A percentile compares a stretch with the other conserved stretches of the same genome.
Conservation (phyloP, 1,140 invertebrate species). For the Sesamia nonagrioides region DNA sequence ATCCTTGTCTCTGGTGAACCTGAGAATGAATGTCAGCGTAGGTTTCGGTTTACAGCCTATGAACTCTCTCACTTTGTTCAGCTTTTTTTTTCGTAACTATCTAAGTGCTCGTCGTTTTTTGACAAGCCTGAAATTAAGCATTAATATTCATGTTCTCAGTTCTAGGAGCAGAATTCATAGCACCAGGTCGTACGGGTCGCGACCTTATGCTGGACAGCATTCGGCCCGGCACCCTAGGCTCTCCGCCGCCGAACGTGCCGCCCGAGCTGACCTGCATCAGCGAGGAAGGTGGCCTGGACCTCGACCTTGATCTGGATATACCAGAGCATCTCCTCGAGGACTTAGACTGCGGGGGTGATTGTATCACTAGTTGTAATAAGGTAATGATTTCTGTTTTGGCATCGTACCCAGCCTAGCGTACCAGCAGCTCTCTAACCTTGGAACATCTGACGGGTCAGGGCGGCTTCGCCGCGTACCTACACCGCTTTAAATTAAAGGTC, state of each 20-base stretch:
- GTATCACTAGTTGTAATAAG: constrained; percentile 96
- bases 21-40: no score
- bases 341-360: constrained; percentile 94
- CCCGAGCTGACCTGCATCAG: constrained; percentile 95
- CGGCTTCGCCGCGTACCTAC: no score
- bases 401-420: no score
- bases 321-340: constrained; percentile 94
- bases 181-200: constrained; percentile 74
- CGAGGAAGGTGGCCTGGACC: constrained; percentile 94
- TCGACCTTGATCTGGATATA: constrained; percentile 90
- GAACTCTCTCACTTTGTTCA: no score
- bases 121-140: not conserved
- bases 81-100: no score
- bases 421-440: no score
- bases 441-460: no score
- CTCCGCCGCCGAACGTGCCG: constrained; percentile 84
- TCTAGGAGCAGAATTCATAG: constrained; percentile 87
- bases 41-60: no score
- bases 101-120: not conserved
- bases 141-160: constrained; percentile 62
- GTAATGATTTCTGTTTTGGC: constrained; percentile 74
- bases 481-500: no score
- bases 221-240: constrained; percentile 78
- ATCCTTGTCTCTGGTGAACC: no score
- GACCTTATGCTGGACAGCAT: constrained; percentile 77